Conservation (phyloP, 2,888 invertebrate species). For the Steinernema carpocapsae region DNA sequence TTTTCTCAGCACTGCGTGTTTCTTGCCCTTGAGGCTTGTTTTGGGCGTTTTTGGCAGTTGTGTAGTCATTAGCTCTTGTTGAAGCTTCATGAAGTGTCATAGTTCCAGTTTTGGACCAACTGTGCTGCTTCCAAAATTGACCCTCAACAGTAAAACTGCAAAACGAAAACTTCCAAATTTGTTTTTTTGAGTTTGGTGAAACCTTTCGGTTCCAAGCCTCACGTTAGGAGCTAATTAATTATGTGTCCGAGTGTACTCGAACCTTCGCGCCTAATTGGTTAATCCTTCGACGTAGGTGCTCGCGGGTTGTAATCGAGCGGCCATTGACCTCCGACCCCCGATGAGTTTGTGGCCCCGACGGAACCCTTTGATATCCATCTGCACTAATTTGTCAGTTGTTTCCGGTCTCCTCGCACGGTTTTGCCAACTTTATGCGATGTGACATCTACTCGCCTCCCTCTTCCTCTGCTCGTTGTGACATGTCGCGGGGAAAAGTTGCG, state of each 20-base stretch:
- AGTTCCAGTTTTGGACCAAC: too few species aligned
- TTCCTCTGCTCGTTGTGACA: neutral
- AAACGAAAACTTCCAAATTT: too few species aligned
- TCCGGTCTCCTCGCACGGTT: constrained; percentile 32
- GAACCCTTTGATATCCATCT: constrained; percentile 29
- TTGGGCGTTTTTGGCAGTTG: neutral
- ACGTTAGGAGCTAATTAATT: too few species aligned
- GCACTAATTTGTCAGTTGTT: constrained; percentile 35
- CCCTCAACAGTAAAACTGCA: neutral
- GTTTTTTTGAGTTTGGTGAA: too few species aligned
- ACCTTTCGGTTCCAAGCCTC: too few species aligned
- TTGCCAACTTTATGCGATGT: constrained; percentile 26
- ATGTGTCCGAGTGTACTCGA: too few species aligned
- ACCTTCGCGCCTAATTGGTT: constrained; percentile 14
- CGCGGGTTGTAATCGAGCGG: constrained; percentile 30
- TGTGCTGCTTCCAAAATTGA: neutral
- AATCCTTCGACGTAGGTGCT: constrained; percentile 1
- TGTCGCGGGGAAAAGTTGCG: neutral
- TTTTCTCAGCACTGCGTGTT: too few species aligned
- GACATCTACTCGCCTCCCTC: constrained; percentile 11
- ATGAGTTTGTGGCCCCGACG: constrained; percentile 32
- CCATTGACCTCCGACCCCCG: constrained; percentile 35
- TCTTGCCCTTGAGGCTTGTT: neutral
- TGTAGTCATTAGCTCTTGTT: too few species aligned
- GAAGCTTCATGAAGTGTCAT: too few species aligned